Evolutionary conservation across 2,888 invertebrate species (phyloP), one percentile per base, ranked within the genome.

Genomic region (Eumerus sabulonum): DNA sequence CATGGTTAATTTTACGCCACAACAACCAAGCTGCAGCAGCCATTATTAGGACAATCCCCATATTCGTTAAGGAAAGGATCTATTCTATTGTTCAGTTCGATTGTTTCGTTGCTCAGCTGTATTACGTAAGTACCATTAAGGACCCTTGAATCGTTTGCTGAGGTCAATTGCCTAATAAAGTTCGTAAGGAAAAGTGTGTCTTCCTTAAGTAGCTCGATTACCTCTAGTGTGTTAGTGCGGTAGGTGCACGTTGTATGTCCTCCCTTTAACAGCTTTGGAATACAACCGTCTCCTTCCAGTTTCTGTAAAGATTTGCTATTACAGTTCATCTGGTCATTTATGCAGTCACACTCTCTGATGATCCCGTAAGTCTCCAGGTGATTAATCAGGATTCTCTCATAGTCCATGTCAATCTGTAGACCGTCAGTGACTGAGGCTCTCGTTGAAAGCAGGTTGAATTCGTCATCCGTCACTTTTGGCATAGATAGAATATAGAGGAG

Each of bases 401-500:
- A 63, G 44, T 27, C 27, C 16, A 57, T 11, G n/a, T 51, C 51
- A 12, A 53, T 35, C 38, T 53, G 63, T 9, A 36, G 17, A 4
- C 36, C 53, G 0, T 64, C 17, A 9, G 36, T 53, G 9, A 54
- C 13, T 11, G 45, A 45, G 4, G 64, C 5, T 36, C 64, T 44
- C 1, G 36, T 45, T 38, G 18, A 5, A 12, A 51, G 17, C n/a
- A 64, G 35, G 47, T 53, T 64, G n/a, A 45, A 66, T 38, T 54
- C 38, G n/a, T 44, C 53, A 14, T 38, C 4, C 11, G 27, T 11
- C 14, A 66, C 45, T 9, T 64, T 54, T 18, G 45, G 53, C 45
- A 73, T 59, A 9, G 63, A 59, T n/a, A 79, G 42, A 27, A 62
- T 50, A 16, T 70, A 70, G 9, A 81, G 27, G 7, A 82, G n/a